A percentile compares a stretch with the other conserved stretches of the same genome.
phyloP scores from a whole-genome alignment of 2,888 invertebrate species.

The Brenthis daphne region DNA sequence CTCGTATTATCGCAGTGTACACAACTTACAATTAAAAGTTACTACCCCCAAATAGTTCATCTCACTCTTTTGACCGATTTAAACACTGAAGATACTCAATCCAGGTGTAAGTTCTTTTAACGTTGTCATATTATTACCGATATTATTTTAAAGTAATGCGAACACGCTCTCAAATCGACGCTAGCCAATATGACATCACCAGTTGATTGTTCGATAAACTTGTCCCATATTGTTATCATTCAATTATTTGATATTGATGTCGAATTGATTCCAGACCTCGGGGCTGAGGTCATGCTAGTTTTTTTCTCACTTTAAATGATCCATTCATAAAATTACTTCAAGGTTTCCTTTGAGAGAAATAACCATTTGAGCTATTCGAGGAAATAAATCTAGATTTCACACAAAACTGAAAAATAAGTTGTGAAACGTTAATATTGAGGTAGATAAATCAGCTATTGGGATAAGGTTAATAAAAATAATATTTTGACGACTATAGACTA shows the following conservation, averaged over 20 bases:
- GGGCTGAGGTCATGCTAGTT: constrained; percentile 38
- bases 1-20: too few relatives aligned
- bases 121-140: not conserved
- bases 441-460: too few relatives aligned
- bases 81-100: not conserved
- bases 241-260: constrained; percentile 72
- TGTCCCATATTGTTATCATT: constrained; percentile 66
- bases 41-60: too few relatives aligned
- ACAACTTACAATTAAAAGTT: too few relatives aligned
- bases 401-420: too few relatives aligned
- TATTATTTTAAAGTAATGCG: constrained; percentile 11
- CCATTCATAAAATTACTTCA: constrained; percentile 28
- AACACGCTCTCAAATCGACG: constrained; percentile 37
- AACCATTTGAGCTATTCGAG: too few relatives aligned
- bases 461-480: too few relatives aligned
- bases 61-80: too few relatives aligned
- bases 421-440: too few relatives aligned
- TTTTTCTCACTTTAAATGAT: constrained; percentile 13
- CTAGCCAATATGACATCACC: constrained; percentile 60
- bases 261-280: constrained; percentile 56
- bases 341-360: too few relatives aligned
- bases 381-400: too few relatives aligned
- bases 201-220: constrained; percentile 56
- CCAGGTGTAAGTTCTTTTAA: not conserved
- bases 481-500: too few relatives aligned